Conservation (phyloP, 2,797 vertebrate genomes). For the Anguilla megastoma region DNA sequence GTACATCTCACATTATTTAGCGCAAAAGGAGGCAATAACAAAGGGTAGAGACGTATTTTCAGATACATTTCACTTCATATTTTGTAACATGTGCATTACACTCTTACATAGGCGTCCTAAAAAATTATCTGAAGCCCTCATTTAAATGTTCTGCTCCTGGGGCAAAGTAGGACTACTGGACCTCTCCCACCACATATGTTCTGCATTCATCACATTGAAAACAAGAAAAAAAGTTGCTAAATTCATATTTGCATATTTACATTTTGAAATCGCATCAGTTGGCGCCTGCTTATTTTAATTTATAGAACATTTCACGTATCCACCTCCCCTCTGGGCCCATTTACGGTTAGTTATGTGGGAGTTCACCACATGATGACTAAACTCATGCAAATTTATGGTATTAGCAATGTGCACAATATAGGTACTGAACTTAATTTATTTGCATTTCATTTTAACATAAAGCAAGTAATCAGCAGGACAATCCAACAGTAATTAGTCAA, state of each 20-base stretch:
- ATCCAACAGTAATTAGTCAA: neutral
- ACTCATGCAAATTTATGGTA: neutral
- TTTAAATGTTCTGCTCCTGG: neutral
- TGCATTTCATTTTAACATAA: neutral
- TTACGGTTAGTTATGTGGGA: neutral
- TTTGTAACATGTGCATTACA: neutral
- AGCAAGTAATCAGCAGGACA: neutral
- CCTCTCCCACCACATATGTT: neutral
- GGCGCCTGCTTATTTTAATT: neutral
- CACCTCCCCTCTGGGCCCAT: neutral
- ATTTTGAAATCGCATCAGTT: neutral
- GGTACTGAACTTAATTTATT: neutral
- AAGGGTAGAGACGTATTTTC: no score
- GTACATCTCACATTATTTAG: neutral
- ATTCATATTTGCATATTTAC: neutral
- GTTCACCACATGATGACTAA: neutral
- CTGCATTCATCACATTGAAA: neutral
- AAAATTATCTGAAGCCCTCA: neutral
- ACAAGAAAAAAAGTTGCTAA: neutral
- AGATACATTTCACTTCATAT: neutral
- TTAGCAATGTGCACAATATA: neutral
- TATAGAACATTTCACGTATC: neutral
- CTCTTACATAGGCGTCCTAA: neutral
- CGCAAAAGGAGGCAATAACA: neutral
- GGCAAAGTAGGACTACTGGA: neutral